Base-by-base conservation (phyloP, 2,797 vertebrate genomes). In the Channallabes apus region DNA sequence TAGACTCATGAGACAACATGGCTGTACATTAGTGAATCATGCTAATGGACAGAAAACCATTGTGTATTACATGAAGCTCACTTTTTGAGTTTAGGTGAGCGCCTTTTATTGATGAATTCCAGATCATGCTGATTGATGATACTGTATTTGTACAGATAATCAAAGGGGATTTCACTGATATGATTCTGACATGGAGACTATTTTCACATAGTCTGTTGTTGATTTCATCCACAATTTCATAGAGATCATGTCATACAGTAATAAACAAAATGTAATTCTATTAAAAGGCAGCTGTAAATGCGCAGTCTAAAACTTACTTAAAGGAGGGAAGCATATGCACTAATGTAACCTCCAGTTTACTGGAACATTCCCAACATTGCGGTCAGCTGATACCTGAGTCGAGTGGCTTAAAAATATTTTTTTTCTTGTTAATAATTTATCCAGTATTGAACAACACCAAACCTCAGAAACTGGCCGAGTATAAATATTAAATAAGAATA, bases 371-470 rank as follows among this genome's bases (percentile, higher is more conserved):
- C 4, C 61, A 67, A 32, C 61, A 12, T 67, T 81, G 51, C 4
- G 51, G 58, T 62, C 32, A 27, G 38, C 62, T 67, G 17, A 51
- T 29, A 67, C 27, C 7, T 7, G 35, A 80, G 58, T 24, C 56
- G 18, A 18, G n/a, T 75, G 73, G 56, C 14, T 20, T 77, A 14
- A 76, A 62, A n/a, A 15, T 15, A 41, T 38, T 7, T 14, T 17
- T 11, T 77, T 67, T 22, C 61, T 67, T 29, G 38, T 54, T 54
- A 65, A 81, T 67, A 51, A 54, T 65, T 81, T 22, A 67, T 68
- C 17, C 41, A 22, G 38, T 51, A 54, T 7, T 54, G 79, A 68
- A 41, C n/a, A 14, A 7, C 62, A 61, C 56, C 32, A 35, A 54
- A 68, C 41, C 62, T 64, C 38, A 65, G 32, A 51, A 51, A 51